These are phyloP conservation scores for Carettochelys insculpta DNA, from an alignment of 2,113 vertebrate species.

Conservation along the genomic window DNA sequence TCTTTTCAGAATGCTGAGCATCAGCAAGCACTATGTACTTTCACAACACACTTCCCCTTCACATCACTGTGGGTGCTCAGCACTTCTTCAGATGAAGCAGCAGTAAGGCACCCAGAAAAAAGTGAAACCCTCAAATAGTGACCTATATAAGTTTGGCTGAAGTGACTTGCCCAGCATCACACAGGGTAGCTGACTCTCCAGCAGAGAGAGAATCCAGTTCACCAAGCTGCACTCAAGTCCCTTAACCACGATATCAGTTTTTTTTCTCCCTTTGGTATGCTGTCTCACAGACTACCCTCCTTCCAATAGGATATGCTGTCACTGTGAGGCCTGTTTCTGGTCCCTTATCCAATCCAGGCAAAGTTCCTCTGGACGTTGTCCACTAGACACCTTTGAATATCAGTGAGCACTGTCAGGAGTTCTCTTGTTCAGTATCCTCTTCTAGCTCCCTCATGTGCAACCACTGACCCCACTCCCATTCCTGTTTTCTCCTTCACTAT, in stretches of 20 bases:
- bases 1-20: neutral
- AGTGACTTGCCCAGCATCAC: accelerated
- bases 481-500: neutral
- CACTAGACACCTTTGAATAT: neutral
- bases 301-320: neutral
- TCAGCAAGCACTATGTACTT: neutral
- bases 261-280: neutral
- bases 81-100: neutral
- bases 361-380: neutral
- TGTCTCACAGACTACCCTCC: neutral
- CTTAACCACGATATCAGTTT: too few relatives aligned
- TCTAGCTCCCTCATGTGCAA: neutral
- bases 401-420: neutral
- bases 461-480: neutral
- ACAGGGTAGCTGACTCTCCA: neutral
- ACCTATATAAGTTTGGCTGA: neutral
- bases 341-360: neutral
- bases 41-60: neutral
- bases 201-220: neutral
- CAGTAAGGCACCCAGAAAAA: neutral
- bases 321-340: neutral
- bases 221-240: neutral
- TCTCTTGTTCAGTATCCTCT: neutral
- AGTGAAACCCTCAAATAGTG: neutral
- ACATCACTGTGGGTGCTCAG: neutral